A percentile compares a stretch with the other conserved stretches of the same genome.
phyloP scores from a whole-genome alignment of 2,888 invertebrate genomes.

The Lathronympha strigana region DNA sequence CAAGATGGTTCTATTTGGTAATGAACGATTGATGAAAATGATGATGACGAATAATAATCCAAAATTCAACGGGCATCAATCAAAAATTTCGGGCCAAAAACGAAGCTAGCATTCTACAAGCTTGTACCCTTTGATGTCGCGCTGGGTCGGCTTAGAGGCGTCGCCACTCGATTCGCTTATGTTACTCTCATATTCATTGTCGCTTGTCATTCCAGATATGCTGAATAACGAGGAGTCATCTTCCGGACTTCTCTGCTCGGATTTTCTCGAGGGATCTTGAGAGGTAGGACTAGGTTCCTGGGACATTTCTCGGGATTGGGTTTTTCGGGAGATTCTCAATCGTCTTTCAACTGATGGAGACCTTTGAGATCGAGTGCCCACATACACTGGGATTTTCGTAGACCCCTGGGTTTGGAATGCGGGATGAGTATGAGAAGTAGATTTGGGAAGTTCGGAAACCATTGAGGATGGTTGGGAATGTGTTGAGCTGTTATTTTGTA shows the following conservation, averaged over 20 bases:
- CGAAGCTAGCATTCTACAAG: conserved; percentile 78
- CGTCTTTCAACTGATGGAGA: conserved; percentile 78
- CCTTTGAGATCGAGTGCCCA: conserved; percentile 85
- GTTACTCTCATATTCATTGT: conserved; percentile 83
- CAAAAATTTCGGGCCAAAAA: conserved; percentile 71
- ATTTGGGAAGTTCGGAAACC: conserved; percentile 78
- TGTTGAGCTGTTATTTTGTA: conserved; percentile 74
- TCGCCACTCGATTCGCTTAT: conserved; percentile 81
- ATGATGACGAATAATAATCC: conserved; percentile 29
- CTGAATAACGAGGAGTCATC: conserved; percentile 83
- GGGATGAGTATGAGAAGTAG: conserved; percentile 80
- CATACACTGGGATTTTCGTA: conserved; percentile 90
- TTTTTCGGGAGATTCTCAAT: conserved; percentile 63
- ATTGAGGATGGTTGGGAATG: conserved; percentile 83
- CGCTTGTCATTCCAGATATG: conserved; percentile 84
- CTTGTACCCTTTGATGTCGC: conserved; percentile 80
- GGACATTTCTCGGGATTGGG: conserved; percentile 72
- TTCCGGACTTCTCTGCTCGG: conserved; percentile 82
- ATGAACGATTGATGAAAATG: conserved; percentile 28
- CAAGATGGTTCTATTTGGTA: conserved; percentile 7
- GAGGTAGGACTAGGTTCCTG: conserved; percentile 79
- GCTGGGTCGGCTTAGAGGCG: conserved; percentile 77
- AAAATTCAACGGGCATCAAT: conserved; percentile 72
- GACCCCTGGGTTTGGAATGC: conserved; percentile 86
- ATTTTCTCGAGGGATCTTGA: conserved; percentile 76